Base-by-base conservation (phyloP, 2,888 invertebrate genomes). In the Drosophila atripex region DNA sequence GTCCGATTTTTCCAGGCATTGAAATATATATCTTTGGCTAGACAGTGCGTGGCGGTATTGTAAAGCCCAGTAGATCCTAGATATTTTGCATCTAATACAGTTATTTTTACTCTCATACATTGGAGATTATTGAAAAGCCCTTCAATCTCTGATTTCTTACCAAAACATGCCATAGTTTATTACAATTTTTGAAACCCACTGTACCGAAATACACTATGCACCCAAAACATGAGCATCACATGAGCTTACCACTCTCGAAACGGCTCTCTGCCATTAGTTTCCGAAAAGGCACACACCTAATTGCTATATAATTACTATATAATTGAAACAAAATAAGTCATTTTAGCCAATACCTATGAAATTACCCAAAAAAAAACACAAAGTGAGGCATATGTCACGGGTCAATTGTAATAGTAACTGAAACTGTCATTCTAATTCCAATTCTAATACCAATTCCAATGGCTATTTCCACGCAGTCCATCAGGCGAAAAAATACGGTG, bases 251-350 rank as follows among this genome's bases (percentile, higher is more conserved):
- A 46, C 23, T 14, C 45, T 35, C 9, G 43, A 39, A 46, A 21
- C 28, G 14, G 35, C 21, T 39, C 46, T 47, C 53, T 46, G 46
- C 23, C 60, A 60, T 70, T 71, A 52, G 16, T 32, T 11, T 39
- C 38, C 16, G 21, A 25, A 64, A 35, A 50, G 49, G 61, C 23
- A 71, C 39, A 70, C 39, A 73, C 70, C 71, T 82, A 87, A 88
- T 86, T 78, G 75, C 80, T 75, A 83, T 69, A 86, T 88, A 88
- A 88, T 83, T 80, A 75, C 76, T 73, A 59, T 68, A 60, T 76
- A 72, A 77, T 79, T 78, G 60, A 66, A 56, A 72, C 61, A 58
- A 65, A 71, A 64, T 79, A 77, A 61, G 45, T 75, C 43, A 69
- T 66, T 77, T 61, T 28, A 35, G 50, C 54, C 51, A 57, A 55